Conservation (phyloP, 2,113 vertebrate species). For the Carassius auratus region DNA sequence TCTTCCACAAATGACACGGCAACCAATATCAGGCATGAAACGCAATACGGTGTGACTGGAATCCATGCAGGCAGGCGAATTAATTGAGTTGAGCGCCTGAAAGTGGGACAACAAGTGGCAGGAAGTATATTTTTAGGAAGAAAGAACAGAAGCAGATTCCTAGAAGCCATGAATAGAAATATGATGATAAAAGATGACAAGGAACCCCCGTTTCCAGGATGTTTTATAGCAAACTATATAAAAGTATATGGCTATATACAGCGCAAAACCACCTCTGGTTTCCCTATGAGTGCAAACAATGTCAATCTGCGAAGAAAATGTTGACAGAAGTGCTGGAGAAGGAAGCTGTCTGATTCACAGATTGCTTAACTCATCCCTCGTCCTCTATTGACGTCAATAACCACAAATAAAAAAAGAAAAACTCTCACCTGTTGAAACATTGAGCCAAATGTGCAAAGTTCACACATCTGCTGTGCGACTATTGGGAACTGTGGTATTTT, state of each 20-base stretch:
- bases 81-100: background rate
- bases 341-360: conserved; percentile 53
- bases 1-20: conserved; percentile 6
- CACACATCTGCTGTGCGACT: conserved; percentile 38
- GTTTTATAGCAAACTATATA: background rate
- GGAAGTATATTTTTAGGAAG: background rate
- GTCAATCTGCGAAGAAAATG: background rate
- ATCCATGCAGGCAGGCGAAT: background rate
- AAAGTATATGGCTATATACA: background rate
- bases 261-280: background rate
- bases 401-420: conserved; percentile 35
- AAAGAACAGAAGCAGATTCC: background rate
- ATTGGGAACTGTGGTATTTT: conserved; percentile 19
- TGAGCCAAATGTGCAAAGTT: conserved; percentile 23
- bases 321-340: conserved; percentile 28
- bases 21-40: background rate
- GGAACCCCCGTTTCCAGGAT: background rate
- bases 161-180: conserved; percentile 52
- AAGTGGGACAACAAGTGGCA: background rate
- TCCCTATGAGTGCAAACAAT: background rate
- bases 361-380: conserved; percentile 42
- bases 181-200: background rate
- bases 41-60: background rate
- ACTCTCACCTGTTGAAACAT: conserved; percentile 42
- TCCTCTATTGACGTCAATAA: conserved; percentile 47